These are phyloP conservation scores for Ashinkailepas kermadecensis DNA, from an alignment of 2,888 invertebrate species.

Conservation along the genomic window DNA sequence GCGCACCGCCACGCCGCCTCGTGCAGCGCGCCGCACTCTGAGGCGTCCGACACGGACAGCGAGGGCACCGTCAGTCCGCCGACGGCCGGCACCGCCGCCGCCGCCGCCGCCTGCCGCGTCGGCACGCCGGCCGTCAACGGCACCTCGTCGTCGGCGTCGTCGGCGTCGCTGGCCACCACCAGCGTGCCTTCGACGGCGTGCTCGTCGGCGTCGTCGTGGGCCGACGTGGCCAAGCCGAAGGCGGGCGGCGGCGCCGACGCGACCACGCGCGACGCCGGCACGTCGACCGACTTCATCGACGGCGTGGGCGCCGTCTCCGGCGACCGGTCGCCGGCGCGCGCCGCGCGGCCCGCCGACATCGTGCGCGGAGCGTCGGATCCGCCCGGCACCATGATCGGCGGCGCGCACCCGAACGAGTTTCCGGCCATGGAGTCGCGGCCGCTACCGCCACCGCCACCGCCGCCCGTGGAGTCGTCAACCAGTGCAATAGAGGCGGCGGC, in stretches of 20 bases:
- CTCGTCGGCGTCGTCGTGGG: slow-evolving; percentile 1
- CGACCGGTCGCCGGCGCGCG: neutral
- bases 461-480: neutral
- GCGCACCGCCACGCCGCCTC: neutral
- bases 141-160: neutral
- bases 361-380: neutral
- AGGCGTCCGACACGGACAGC: neutral
- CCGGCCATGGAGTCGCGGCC: neutral
- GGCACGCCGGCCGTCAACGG: neutral
- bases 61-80: neutral
- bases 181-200: neutral
- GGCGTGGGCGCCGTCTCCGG: slow-evolving; percentile 9
- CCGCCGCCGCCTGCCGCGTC: neutral
- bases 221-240: slow-evolving; percentile 7
- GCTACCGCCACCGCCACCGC: neutral
- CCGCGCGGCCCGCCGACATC: neutral
- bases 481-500: neutral
- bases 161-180: neutral
- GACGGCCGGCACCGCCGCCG: neutral
- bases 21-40: neutral
- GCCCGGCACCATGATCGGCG: neutral
- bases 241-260: neutral
- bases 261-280: neutral
- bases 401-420: neutral
- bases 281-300: slow-evolving; percentile 16